Evolutionary conservation across 1,140 invertebrate genomes (phyloP), one percentile per base, ranked within the genome.

Genomic region (Penaeus vannamei): DNA sequence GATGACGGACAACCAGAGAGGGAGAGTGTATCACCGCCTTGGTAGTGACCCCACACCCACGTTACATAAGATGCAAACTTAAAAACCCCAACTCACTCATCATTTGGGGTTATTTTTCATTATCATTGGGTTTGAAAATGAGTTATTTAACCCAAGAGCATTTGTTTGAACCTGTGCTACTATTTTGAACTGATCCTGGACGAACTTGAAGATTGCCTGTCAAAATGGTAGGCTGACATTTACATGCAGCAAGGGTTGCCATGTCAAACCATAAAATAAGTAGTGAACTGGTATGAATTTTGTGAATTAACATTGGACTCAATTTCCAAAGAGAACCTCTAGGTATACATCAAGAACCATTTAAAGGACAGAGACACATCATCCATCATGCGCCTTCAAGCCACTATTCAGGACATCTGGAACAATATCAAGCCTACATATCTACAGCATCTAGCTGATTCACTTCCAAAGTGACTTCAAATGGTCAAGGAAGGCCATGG

Each of bases 261-360:
- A 17, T 69, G 82, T 62, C 32, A 84, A 8, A 84, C 72, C 0
- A 53, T 53, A 20, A 62, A 77, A 79, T n/a, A 17, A 60, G 53
- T 61, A 10, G 61, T 19, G 4, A 17, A 42, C 8, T 86, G 72
- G 85, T 32, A 62, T n/a, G 19, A 22, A 32, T 26, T 61, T 20
- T 79, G 84, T 62, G 22, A 23, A 14, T 17, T 79, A 20, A 8
- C 3, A 69, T 86, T 53, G 26, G 69, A 80, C 32, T 8, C 76
- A 4, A 76, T n/a, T 29, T 66, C 64, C 32, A 77, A 76, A 59
- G 72, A 79, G 72, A 86, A 77, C 32, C 59, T 86, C 7, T 86
- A n/a, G 69, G 53, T 23, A 23, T 46, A 79, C 0, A 79, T 77
- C 2, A 86, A 62, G 60, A 2, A 20, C 17, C 20, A 86, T 53